phyloP scores from a whole-genome alignment of 2,888 invertebrate species.

The Parnassius orleans region DNA sequence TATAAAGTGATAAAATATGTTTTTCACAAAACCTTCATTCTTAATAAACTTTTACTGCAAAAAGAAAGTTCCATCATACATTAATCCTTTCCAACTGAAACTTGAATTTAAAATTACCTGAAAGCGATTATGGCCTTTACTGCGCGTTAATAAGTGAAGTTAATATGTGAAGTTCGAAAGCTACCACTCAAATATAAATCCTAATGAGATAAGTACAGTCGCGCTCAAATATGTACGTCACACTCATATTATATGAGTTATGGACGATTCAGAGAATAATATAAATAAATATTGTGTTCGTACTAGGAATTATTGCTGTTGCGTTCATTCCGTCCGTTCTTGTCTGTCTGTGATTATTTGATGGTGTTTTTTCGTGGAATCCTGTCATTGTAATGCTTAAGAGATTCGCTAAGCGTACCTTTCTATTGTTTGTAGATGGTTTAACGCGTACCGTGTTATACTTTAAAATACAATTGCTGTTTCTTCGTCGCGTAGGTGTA shows the following conservation, averaged over 20 bases:
- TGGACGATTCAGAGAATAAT: slow-evolving; percentile 48
- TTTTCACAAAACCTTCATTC: not conserved
- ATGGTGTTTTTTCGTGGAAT: slow-evolving; percentile 13
- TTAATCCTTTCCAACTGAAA: slow-evolving; percentile 28
- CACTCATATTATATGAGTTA: slow-evolving; percentile 54
- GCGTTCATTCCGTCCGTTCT: slow-evolving; percentile 2
- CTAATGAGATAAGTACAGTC: slow-evolving; percentile 52
- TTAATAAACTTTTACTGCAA: slow-evolving; percentile 23
- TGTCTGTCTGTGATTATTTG: slow-evolving; percentile 3
- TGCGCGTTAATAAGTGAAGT: slow-evolving; percentile 22
- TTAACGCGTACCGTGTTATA: slow-evolving; percentile 5
- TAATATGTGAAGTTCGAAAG: not conserved
- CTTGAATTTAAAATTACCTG: slow-evolving; percentile 16
- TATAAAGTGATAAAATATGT: no score
- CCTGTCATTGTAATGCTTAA: slow-evolving; percentile 22
- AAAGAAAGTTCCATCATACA: slow-evolving; percentile 28
- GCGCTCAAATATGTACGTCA: slow-evolving; percentile 38
- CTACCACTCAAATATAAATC: slow-evolving; percentile 29
- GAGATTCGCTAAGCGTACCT: slow-evolving; percentile 17
- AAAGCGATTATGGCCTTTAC: slow-evolving; percentile 1
- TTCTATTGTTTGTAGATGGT: slow-evolving; percentile 19
- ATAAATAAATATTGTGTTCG: slow-evolving; percentile 32
- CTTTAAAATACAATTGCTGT: slow-evolving; percentile 9
- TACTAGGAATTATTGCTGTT: slow-evolving; percentile 31
- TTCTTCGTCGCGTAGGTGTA: not conserved